Evolutionary conservation across 1,140 invertebrate genomes (phyloP), one percentile per base, ranked within the genome.

Genomic region (Cataglyphis hispanica): DNA sequence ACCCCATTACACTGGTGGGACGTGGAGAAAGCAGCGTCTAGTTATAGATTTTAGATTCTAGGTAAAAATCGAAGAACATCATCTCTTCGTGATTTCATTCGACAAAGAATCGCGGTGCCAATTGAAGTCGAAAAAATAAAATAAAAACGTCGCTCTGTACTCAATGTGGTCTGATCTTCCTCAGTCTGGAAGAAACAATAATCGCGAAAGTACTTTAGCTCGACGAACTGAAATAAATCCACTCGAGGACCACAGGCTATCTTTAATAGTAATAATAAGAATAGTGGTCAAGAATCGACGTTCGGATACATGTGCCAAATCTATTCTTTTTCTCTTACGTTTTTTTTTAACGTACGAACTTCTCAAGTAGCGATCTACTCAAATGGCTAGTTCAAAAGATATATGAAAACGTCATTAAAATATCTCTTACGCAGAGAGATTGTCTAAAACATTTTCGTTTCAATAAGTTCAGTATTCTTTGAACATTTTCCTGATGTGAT

Each of bases 21-120:
- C 95, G 94, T 61, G 95, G 95, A 5, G 96, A 96, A 87, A 96
- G 96, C 90, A 96, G 95, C 91, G 96, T 96, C 78, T 96, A 94
- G 89, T 64, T 46, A 63, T 69, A 53, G 19, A 25, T 34, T 16
- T 1, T 46, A 46, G 46, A 19, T 16, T 67, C 10, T 43, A 40
- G 22, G 25, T 37, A 2, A 11, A 13, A n/a, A 11, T 27, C 11
- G 34, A 27, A 60, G n/a, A n/a, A 19, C 61, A 56, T 61, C 25
- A 27, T 78, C 60, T 37, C 53, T 75, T 75, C 58, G 78, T 19
- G 60, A 77, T 19, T 53, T 56, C 3, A 25, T 2, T 78, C 31
- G 40, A 22, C 16, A 40, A 37, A 66, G 16, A 53, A n/a, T 50
- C 3, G 46, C 46, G 13, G 46, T 13, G 19, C 7, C 25, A 67